Conservation (phyloP, 2,888 invertebrate genomes). For the Lasiommata megera region DNA sequence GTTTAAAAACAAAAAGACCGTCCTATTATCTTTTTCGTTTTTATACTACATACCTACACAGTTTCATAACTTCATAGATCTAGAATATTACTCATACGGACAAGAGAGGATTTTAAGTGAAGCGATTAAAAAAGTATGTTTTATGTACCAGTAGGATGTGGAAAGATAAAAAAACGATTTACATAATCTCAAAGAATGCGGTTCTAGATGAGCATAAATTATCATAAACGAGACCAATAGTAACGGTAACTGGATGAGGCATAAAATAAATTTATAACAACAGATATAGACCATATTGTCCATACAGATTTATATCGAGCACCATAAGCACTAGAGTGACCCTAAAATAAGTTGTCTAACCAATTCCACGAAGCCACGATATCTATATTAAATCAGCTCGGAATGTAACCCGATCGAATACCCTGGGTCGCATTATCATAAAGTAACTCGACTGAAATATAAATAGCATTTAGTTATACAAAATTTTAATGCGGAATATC, state of each 20-base stretch:
- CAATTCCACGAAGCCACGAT: conserved; percentile 16
- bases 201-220: conserved; percentile 2
- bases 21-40: too few relatives aligned
- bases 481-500: neutral
- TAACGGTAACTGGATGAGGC: conserved; percentile 4
- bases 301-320: conserved; percentile 12
- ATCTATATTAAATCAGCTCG: conserved; percentile 27
- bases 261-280: conserved; percentile 9
- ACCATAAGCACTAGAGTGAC: conserved; percentile 11
- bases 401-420: conserved; percentile 35
- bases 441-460: conserved; percentile 29
- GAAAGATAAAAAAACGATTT: neutral
- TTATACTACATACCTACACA: too few relatives aligned
- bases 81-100: too few relatives aligned
- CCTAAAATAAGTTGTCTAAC: conserved; percentile 16
- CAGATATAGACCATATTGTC: conserved; percentile 10
- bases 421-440: conserved; percentile 34
- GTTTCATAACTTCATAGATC: too few relatives aligned
- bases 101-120: too few relatives aligned
- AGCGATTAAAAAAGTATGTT: too few relatives aligned
- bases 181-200: conserved; percentile 4
- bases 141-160: neutral
- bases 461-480: conserved; percentile 10
- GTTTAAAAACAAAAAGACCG: too few relatives aligned
- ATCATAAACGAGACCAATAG: conserved; percentile 5